phyloP scores from a whole-genome alignment of 2,888 invertebrate genomes.

The Stenotaenia linearis region DNA sequence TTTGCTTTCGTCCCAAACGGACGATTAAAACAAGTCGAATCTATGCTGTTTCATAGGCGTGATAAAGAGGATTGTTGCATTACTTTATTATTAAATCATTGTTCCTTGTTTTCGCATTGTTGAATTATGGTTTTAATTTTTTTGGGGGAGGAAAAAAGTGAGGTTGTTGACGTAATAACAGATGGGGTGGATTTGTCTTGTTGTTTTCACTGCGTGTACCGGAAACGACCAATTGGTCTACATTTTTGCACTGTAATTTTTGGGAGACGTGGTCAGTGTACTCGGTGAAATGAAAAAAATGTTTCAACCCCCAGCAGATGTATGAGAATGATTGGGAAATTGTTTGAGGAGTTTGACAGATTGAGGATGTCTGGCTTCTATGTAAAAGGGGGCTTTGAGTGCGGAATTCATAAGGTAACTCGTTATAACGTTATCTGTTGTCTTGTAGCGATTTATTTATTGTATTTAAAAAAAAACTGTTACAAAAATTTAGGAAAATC shows the following conservation, averaged over 20 bases:
- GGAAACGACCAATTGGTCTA: not conserved
- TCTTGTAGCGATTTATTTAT: too few relatives aligned
- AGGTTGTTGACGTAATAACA: not conserved
- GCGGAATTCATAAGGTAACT: too few relatives aligned
- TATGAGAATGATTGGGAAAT: not conserved
- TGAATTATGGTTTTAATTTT: too few relatives aligned
- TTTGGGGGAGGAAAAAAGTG: not conserved
- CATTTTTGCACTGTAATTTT: not conserved
- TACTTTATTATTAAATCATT: not conserved
- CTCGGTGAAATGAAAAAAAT: not conserved
- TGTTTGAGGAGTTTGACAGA: too few relatives aligned
- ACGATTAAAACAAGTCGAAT: not conserved
- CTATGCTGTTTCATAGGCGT: not conserved
- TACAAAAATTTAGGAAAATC: too few relatives aligned
- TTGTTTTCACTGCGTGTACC: not conserved
- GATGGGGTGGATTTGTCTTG: not conserved
- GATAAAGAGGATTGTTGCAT: not conserved
- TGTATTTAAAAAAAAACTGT: too few relatives aligned
- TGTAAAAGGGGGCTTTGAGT: too few relatives aligned
- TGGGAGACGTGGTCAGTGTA: not conserved
- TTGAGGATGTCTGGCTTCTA: too few relatives aligned
- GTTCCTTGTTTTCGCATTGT: too few relatives aligned
- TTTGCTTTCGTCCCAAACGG: not conserved
- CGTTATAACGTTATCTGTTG: too few relatives aligned
- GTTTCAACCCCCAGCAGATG: not conserved